Conservation (phyloP, 2,888 invertebrate genomes). For the Dasypogon diadema region DNA sequence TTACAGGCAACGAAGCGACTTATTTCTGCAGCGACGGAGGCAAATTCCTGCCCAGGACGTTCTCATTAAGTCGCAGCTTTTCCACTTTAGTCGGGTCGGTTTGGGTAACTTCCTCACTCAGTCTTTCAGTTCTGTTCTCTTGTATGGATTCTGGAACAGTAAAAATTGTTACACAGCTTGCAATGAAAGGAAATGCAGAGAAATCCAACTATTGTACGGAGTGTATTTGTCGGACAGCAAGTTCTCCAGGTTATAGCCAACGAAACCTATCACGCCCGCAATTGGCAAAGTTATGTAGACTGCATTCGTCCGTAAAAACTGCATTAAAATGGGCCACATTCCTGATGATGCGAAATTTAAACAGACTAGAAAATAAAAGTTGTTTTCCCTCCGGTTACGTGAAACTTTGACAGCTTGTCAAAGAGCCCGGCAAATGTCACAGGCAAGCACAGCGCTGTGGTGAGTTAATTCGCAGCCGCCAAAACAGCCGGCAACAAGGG, state of each 20-base stretch:
- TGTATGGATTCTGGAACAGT: conserved; percentile 75
- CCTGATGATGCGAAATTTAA: too few relatives aligned
- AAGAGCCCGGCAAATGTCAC: too few relatives aligned
- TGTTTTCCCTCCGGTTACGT: too few relatives aligned
- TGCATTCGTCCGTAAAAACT: conserved; percentile 78
- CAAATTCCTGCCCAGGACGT: conserved; percentile 76
- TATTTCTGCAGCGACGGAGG: conserved; percentile 73
- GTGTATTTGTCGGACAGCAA: conserved; percentile 80
- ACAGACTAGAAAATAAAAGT: too few relatives aligned
- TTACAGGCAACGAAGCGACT: too few relatives aligned
- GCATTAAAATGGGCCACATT: conserved; percentile 84
- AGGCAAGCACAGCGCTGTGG: too few relatives aligned
- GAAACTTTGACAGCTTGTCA: background rate
- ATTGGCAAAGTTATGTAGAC: conserved; percentile 85
- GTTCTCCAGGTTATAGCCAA: conserved; percentile 89
- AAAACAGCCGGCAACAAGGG: background rate
- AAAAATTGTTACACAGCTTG: background rate
- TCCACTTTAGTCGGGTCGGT: conserved; percentile 75
- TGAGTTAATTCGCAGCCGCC: background rate
- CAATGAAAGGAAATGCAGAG: too few relatives aligned
- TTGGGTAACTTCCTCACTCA: conserved; percentile 72
- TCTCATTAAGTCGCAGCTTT: conserved; percentile 76
- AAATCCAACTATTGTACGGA: conserved; percentile 75
- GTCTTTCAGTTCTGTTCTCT: conserved; percentile 79
- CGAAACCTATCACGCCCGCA: conserved; percentile 83